Percentiles rank a stretch among this genome's conserved stretches.
Evolutionary conservation across 2,113 vertebrate genomes (phyloP).

Genomic region (Capreolus pygargus): DNA sequence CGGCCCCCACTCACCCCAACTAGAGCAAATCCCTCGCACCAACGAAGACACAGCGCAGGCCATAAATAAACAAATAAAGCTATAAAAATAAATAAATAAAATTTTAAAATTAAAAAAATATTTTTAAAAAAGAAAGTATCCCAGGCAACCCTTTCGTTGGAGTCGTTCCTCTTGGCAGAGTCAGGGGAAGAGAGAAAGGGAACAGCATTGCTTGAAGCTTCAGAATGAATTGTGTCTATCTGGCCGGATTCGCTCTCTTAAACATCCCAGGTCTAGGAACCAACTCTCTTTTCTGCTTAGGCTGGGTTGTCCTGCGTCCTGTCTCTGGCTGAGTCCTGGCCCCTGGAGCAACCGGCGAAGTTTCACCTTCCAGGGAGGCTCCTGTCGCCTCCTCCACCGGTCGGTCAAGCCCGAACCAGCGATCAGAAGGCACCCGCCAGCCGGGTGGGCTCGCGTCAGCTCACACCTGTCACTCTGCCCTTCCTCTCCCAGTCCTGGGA

Average conservation of each 20-base stretch:
- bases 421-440: background rate
- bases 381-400: background rate
- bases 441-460: background rate
- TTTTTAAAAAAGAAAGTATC: background rate
- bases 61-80: background rate
- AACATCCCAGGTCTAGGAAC: background rate
- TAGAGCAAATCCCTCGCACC: background rate
- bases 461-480: background rate
- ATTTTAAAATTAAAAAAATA: background rate
- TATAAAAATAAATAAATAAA: background rate
- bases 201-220: too few relatives aligned
- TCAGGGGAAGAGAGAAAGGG: background rate
- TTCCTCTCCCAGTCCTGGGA: background rate
- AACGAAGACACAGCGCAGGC: background rate
- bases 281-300: background rate
- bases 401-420: background rate
- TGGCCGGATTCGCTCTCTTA: background rate
- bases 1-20: background rate
- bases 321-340: background rate
- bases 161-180: background rate
- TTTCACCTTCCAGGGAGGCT: background rate
- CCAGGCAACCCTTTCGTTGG: background rate
- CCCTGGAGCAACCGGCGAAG: background rate
- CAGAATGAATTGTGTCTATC: background rate
- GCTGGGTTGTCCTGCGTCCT: background rate